Conservation (phyloP, 2,888 invertebrate genomes). For the Chesias legatella region DNA sequence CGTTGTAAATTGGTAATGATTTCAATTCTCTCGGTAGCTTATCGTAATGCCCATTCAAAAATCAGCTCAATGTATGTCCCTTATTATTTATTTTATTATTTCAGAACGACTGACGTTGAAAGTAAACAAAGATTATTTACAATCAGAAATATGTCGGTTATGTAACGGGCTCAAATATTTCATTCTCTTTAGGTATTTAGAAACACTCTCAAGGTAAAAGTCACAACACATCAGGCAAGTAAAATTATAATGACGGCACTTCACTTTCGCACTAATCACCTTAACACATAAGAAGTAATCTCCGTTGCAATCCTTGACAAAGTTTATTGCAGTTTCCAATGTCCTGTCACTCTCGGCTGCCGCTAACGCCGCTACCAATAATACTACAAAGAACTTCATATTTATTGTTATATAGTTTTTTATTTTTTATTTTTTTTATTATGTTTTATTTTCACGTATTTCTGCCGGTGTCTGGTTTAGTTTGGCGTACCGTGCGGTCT, state of each 20-base stretch:
- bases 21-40: too few relatives aligned
- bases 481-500: conserved; percentile 55
- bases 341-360: conserved; percentile 73
- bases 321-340: conserved; percentile 83
- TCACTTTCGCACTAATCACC: conserved; percentile 81
- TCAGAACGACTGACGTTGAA: too few relatives aligned
- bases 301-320: conserved; percentile 85
- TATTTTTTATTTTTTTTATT: conserved; percentile 35
- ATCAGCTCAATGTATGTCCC: too few relatives aligned
- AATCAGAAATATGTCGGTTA: too few relatives aligned
- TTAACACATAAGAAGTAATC: conserved; percentile 86
- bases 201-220: too few relatives aligned
- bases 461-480: conserved; percentile 60
- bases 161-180: too few relatives aligned
- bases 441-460: conserved; percentile 26
- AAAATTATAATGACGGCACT: conserved; percentile 35
- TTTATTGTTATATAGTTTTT: conserved; percentile 35
- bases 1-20: too few relatives aligned
- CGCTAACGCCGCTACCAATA: conserved; percentile 63
- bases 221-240: conserved; percentile 24
- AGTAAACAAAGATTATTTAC: too few relatives aligned
- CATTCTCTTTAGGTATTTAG: too few relatives aligned
- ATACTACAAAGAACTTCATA: conserved; percentile 61
- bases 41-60: too few relatives aligned
- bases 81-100: too few relatives aligned